phyloP scores from a whole-genome alignment of 2,797 vertebrate genomes.

The Adelosebastes latens region DNA sequence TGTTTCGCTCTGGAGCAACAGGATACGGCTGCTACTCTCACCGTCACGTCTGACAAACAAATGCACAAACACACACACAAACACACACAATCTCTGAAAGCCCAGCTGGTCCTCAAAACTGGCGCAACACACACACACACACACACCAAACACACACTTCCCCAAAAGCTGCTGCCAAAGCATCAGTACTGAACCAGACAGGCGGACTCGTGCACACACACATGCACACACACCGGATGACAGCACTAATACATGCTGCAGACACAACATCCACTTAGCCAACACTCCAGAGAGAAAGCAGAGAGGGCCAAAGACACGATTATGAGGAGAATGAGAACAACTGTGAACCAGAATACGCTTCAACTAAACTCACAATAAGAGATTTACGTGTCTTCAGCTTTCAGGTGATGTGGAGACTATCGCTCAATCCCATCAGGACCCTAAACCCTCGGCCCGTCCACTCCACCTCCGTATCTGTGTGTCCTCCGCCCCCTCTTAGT shows the following conservation, averaged over 20 bases:
- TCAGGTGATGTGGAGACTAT: not conserved
- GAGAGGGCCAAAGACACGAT: conserved; percentile 46
- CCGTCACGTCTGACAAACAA: conserved; percentile 60
- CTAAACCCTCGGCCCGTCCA: not conserved
- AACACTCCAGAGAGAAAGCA: conserved; percentile 54
- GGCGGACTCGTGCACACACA: conserved; percentile 24
- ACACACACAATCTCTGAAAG: conserved; percentile 47
- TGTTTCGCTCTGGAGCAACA: conserved; percentile 68
- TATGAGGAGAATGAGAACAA: conserved; percentile 16
- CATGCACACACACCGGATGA: conserved; percentile 47
- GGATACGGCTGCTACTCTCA: conserved; percentile 62
- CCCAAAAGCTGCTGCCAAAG: conserved; percentile 73
- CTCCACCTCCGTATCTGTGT: not conserved
- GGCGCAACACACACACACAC: conserved; percentile 27
- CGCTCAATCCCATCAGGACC: not conserved
- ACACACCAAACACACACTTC: conserved; percentile 9
- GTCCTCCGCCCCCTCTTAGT: too few species aligned
- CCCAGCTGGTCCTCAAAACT: conserved; percentile 67
- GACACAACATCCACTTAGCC: conserved; percentile 76
- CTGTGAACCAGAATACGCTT: not conserved
- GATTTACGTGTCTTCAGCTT: not conserved
- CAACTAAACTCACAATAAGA: not conserved
- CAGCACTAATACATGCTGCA: conserved; percentile 72
- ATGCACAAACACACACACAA: conserved; percentile 14
- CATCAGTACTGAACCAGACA: conserved; percentile 72